Conservation (phyloP, 2,797 vertebrate species). For the Pagetopsis macropterus region DNA sequence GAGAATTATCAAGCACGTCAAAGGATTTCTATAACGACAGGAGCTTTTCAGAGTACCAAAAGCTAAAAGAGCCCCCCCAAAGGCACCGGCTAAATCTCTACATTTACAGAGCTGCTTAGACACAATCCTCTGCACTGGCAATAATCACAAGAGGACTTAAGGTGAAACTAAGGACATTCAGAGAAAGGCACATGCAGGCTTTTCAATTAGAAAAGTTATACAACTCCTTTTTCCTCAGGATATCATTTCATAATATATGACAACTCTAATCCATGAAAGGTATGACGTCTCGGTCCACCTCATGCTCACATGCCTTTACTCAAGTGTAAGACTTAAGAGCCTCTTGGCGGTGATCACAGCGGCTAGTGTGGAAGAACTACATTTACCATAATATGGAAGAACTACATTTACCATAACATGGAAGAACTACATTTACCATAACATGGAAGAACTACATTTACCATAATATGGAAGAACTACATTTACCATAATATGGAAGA, state of each 20-base stretch:
- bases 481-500: no score
- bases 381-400: no score
- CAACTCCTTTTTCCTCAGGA: conserved; percentile 18
- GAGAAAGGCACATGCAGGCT: conserved; percentile 34
- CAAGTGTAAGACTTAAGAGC: conserved; percentile 31
- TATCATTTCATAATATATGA: conserved; percentile 49
- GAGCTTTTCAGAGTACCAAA: conserved; percentile 52
- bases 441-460: no score
- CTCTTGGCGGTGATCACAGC: not conserved
- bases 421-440: no score
- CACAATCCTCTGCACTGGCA: conserved; percentile 46
- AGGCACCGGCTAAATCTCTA: conserved; percentile 55
- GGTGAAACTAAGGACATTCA: conserved; percentile 52
- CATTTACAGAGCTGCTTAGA: conserved; percentile 49
- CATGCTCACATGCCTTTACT: conserved; percentile 18
- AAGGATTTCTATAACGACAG: conserved; percentile 47
- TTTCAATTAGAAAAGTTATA: conserved; percentile 33
- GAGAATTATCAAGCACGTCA: conserved; percentile 31
- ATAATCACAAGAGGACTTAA: conserved; percentile 43
- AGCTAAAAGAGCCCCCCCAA: conserved; percentile 40
- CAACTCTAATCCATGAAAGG: conserved; percentile 40
- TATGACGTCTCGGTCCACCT: conserved; percentile 44
- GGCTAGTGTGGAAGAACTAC: not conserved
- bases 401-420: no score
- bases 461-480: not conserved